Conservation (phyloP, 2,888 invertebrate genomes). For the Ormia ochracea region DNA sequence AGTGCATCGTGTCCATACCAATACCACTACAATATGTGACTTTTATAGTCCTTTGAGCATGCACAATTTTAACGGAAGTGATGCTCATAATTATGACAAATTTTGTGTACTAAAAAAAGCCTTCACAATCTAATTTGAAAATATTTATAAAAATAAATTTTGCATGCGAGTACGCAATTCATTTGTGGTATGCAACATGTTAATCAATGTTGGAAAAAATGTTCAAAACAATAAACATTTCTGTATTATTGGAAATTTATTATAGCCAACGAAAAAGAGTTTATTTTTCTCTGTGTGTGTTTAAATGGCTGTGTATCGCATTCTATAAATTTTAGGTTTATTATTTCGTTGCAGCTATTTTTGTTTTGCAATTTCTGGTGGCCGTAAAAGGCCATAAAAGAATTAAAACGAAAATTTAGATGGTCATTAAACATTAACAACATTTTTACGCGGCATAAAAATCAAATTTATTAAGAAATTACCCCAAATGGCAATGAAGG, state of each 20-base stretch:
- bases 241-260: neutral
- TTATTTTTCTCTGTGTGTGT: neutral
- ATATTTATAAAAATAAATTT: too few species aligned
- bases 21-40: too few species aligned
- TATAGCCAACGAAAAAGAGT: neutral
- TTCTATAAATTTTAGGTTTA: slow-evolving; percentile 43
- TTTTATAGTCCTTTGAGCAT: too few species aligned
- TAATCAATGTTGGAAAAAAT: neutral
- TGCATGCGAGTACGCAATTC: neutral
- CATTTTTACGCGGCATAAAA: slow-evolving; percentile 58
- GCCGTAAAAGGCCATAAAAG: slow-evolving; percentile 55
- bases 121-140: too few species aligned
- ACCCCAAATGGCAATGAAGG: slow-evolving; percentile 40
- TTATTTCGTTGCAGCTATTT: slow-evolving; percentile 11
- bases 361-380: slow-evolving; percentile 50
- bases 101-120: too few species aligned
- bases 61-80: too few species aligned
- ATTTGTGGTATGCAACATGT: neutral
- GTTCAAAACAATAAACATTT: neutral
- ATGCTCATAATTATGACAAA: too few species aligned
- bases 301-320: neutral
- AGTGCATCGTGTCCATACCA: too few species aligned
- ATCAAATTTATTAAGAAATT: slow-evolving; percentile 57
- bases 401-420: slow-evolving; percentile 61
- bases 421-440: slow-evolving; percentile 60